Conservation (phyloP, 2,113 vertebrate species). For the Poeciliopsis prolifica region DNA sequence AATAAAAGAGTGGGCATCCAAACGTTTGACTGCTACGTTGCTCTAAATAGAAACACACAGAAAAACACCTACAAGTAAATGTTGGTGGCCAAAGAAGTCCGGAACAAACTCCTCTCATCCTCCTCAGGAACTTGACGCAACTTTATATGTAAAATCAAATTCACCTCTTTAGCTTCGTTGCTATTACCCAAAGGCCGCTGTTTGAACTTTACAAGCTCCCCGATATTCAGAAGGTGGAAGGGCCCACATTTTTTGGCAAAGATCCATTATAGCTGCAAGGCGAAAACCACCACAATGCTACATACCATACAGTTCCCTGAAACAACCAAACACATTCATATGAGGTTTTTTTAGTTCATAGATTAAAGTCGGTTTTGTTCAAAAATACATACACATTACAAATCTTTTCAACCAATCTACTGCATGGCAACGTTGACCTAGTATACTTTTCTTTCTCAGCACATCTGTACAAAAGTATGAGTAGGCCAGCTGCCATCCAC, state of each 20-base stretch:
- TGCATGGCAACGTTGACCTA: not conserved
- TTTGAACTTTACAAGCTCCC: slow-evolving; percentile 48
- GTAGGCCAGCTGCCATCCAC: not conserved
- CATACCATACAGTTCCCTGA: not conserved
- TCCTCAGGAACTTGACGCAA: slow-evolving; percentile 30
- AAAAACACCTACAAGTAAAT: slow-evolving; percentile 16
- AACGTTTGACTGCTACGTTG: not conserved
- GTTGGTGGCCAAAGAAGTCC: slow-evolving; percentile 10
- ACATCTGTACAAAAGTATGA: not conserved
- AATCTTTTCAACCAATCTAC: not conserved
- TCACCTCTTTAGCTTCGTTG: slow-evolving; percentile 21
- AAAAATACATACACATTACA: not conserved
- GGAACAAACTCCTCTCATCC: not conserved
- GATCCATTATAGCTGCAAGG: slow-evolving; percentile 53
- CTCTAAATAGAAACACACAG: not conserved
- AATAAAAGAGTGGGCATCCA: not conserved
- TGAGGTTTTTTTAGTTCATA: not conserved
- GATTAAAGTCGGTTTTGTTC: not conserved
- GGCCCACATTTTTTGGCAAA: slow-evolving; percentile 40
- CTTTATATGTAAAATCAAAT: slow-evolving; percentile 37
- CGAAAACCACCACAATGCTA: slow-evolving; percentile 27
- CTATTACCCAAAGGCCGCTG: slow-evolving; percentile 40
- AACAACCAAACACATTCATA: not conserved
- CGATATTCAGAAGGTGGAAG: slow-evolving; percentile 12
- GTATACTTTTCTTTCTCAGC: not conserved